A percentile compares a stretch with the other conserved stretches of the same genome.
Conservation (phyloP, 2,888 invertebrate genomes). For the Rhaphigaster nebulosa region DNA sequence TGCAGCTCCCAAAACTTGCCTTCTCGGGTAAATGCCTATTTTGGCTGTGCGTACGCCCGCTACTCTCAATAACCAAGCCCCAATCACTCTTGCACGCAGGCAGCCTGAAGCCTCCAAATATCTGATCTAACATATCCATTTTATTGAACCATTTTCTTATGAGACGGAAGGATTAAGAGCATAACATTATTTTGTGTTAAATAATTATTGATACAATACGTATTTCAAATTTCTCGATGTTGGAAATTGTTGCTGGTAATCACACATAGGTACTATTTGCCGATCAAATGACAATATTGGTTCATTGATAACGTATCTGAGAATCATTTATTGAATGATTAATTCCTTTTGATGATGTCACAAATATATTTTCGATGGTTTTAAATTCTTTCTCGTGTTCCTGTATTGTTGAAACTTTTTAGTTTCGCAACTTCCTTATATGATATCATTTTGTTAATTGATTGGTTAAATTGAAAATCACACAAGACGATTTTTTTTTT, state of each 20-base stretch:
- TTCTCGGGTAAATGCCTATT: no score
- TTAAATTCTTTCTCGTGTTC: background rate
- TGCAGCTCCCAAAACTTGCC: no score
- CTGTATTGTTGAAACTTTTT: background rate
- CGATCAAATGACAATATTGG: background rate
- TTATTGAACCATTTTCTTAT: no score
- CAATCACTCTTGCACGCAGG: no score
- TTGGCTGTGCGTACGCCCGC: no score
- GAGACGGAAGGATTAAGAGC: no score
- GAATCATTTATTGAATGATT: background rate
- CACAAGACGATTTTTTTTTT: no score
- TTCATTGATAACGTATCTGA: background rate
- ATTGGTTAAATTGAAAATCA: background rate
- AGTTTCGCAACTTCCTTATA: background rate
- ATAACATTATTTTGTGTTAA: no score
- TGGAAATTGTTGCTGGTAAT: background rate
- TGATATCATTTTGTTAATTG: background rate
- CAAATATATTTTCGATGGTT: background rate
- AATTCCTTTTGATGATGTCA: background rate
- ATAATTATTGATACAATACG: background rate
- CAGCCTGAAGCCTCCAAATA: no score
- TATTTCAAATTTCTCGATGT: background rate
- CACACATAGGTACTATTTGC: background rate
- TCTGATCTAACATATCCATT: no score
- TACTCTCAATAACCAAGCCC: no score